Evolutionary conservation across 2,113 vertebrate species (phyloP).

Genomic region (Epinephelus cyanopodus): DNA sequence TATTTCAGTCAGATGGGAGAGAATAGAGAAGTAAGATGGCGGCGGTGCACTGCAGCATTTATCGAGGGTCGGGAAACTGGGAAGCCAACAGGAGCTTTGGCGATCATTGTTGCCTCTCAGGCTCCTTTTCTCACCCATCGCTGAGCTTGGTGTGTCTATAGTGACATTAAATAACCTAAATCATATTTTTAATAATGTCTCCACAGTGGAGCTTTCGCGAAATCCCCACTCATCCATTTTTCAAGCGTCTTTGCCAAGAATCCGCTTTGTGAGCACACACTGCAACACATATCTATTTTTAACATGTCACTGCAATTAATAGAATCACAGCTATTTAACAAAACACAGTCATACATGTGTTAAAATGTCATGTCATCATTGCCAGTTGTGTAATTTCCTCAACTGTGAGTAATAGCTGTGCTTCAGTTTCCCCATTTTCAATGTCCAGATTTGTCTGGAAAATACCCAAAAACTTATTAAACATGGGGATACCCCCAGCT

Average conservation of each 20-base stretch:
- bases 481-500: neutral
- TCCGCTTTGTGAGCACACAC: conserved; percentile 36
- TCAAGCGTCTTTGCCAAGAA: conserved; percentile 15
- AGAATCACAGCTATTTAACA: neutral
- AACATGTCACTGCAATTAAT: neutral
- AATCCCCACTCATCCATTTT: conserved; percentile 47
- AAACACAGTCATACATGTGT: neutral
- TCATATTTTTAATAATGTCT: neutral
- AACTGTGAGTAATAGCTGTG: neutral
- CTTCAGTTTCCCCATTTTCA: neutral
- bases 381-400: neutral
- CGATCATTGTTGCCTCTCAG: conserved; percentile 28
- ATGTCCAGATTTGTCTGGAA: neutral
- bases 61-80: conserved; percentile 53
- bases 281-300: conserved; percentile 10
- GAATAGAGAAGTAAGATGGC: conserved; percentile 92
- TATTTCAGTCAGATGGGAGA: conserved; percentile 67
- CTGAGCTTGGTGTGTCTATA: neutral
- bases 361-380: neutral
- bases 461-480: neutral
- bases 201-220: neutral
- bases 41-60: conserved; percentile 94
- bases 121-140: neutral
- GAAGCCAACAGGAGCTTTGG: conserved; percentile 58
- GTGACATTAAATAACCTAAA: fast-evolving